These are phyloP conservation scores for Rambutsinella grinnellia DNA, from an alignment of 2,888 invertebrate species.

Conservation along the genomic window DNA sequence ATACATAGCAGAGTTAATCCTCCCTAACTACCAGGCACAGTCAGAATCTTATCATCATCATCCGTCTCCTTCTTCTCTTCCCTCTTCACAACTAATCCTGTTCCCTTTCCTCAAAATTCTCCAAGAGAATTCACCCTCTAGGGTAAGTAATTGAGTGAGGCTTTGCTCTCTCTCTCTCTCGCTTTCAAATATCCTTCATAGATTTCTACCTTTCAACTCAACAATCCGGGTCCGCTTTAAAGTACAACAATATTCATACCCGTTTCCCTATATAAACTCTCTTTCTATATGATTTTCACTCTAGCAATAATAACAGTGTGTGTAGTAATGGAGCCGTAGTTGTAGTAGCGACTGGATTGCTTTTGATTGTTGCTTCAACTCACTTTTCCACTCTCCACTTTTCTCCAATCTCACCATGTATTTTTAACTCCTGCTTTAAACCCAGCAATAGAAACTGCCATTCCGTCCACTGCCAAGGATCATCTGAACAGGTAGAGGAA, in stretches of 20 bases:
- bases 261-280: no score
- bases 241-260: constrained; percentile 6
- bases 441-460: constrained; percentile 39
- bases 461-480: constrained; percentile 66
- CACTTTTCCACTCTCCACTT: constrained; percentile 6
- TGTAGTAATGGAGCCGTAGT: neutral
- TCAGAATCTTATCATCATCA: constrained; percentile 43
- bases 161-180: constrained; percentile 36
- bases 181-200: neutral
- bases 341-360: neutral
- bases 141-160: constrained; percentile 55
- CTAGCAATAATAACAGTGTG: neutral
- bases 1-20: constrained; percentile 28
- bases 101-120: constrained; percentile 45
- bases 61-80: constrained; percentile 25
- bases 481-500: constrained; percentile 66
- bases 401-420: constrained; percentile 3
- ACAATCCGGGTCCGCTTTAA: neutral
- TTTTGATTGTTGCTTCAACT: neutral
- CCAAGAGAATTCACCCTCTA: neutral
- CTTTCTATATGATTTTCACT: constrained; percentile 11
- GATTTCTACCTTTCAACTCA: neutral
- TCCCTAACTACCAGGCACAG: neutral
- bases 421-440: constrained; percentile 11
- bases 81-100: constrained; percentile 52